Conservation (phyloP, 2,888 invertebrate species). For the Synanthedon myopaeformis region DNA sequence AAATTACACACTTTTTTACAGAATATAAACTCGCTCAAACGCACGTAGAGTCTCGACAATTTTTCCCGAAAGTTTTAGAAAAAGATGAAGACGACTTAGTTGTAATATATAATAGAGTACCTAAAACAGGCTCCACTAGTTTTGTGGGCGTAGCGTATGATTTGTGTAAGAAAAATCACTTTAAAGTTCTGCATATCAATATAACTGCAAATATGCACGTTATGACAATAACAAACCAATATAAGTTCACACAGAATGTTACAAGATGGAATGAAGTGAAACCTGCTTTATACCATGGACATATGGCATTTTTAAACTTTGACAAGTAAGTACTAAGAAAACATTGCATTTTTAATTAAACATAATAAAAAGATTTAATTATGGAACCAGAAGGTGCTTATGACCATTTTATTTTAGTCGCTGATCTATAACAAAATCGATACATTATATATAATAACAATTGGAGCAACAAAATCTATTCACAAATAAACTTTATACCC, state of each 20-base stretch:
- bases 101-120: conserved; percentile 95
- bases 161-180: conserved; percentile 79
- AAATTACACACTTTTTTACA: conserved; percentile 21
- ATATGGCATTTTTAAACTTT: conserved; percentile 97
- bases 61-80: conserved; percentile 36
- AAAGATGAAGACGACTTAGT: conserved; percentile 76
- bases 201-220: conserved; percentile 95
- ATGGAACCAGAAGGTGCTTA: too few relatives aligned
- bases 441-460: too few relatives aligned
- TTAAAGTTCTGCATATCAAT: conserved; percentile 87
- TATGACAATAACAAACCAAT: conserved; percentile 92
- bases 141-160: conserved; percentile 93
- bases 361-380: too few relatives aligned
- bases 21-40: conserved; percentile 44
- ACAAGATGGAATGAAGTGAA: conserved; percentile 90
- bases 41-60: conserved; percentile 46
- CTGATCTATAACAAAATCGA: too few relatives aligned
- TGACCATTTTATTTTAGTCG: too few relatives aligned
- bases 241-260: conserved; percentile 89
- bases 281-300: conserved; percentile 97
- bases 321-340: conserved; percentile 74
- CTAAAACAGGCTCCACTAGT: conserved; percentile 97
- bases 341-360: too few relatives aligned
- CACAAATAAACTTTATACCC: too few relatives aligned
- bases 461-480: too few relatives aligned